Conservation (phyloP, 2,888 invertebrate species). For the Diachrysia chrysitis region DNA sequence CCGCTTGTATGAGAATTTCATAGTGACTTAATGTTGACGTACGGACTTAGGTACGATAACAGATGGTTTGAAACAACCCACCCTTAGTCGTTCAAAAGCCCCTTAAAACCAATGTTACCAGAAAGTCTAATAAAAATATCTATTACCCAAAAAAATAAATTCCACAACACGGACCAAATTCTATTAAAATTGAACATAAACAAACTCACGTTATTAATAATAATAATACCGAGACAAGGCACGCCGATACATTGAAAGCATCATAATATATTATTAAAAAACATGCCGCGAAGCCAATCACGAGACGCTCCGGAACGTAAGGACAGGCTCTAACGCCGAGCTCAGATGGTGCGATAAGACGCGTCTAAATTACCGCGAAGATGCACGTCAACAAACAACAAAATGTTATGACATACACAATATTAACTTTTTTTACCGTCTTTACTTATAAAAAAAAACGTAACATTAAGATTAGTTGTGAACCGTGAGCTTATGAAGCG, state of each 20-base stretch:
- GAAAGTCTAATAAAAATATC: neutral
- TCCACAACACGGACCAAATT: neutral
- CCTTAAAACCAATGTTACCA: neutral
- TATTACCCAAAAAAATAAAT: neutral
- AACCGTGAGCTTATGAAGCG: too few species aligned
- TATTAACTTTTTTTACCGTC: too few species aligned
- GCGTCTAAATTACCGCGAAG: constrained; percentile 1
- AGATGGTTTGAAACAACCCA: too few species aligned
- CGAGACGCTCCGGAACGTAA: constrained; percentile 10
- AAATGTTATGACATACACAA: neutral
- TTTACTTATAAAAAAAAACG: too few species aligned
- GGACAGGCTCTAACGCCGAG: neutral
- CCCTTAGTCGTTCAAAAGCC: neutral
- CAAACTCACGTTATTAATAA: constrained; percentile 11
- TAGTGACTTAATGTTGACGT: too few species aligned
- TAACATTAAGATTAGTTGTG: too few species aligned
- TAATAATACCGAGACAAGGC: constrained; percentile 7
- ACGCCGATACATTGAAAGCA: neutral
- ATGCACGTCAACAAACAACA: neutral
- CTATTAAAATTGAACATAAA: constrained; percentile 8
- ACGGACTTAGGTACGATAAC: too few species aligned
- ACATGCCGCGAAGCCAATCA: constrained; percentile 37
- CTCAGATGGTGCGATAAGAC: constrained; percentile 11
- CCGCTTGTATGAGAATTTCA: too few species aligned
- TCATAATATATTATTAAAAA: constrained; percentile 15